These are phyloP conservation scores for Aphelenchoides avenae DNA, from an alignment of 1,140 invertebrate species.

Conservation along the genomic window DNA sequence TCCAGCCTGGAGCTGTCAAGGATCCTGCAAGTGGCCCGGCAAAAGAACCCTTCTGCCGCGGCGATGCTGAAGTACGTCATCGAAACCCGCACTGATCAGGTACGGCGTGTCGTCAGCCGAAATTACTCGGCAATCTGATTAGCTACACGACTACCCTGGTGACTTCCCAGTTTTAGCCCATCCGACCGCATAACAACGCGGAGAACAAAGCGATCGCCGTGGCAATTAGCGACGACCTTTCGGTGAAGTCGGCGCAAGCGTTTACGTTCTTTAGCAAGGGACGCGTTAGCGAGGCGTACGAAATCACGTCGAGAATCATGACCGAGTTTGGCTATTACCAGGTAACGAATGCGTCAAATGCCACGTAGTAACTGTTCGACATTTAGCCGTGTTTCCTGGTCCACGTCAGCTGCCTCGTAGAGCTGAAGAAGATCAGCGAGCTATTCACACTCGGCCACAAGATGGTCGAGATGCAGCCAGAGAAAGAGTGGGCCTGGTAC, in stretches of 20 bases:
- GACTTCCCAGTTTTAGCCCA: no score
- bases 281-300: conserved; percentile 31
- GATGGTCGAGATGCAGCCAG: conserved; percentile 42
- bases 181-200: no score
- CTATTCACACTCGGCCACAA: conserved; percentile 34
- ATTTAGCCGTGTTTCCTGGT: conserved; percentile 42
- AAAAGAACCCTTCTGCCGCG: no score
- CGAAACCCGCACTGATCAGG: no score
- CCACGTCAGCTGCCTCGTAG: conserved; percentile 39
- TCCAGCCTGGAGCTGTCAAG: conserved; percentile 19
- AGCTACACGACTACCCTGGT: no score
- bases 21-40: conserved; percentile 1
- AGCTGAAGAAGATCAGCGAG: conserved; percentile 32
- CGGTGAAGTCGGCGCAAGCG: conserved; percentile 34
- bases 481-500: conserved; percentile 36
- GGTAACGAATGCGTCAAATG: conserved; percentile 20
- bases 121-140: no score
- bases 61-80: no score
- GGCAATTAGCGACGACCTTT: conserved; percentile 39
- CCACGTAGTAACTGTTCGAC: neutral
- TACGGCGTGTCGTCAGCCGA: no score
- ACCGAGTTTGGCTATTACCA: conserved; percentile 40
- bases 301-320: conserved; percentile 39
- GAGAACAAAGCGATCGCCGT: no score
- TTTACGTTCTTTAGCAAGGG: conserved; percentile 30